Percentiles rank a stretch among this genome's conserved stretches.
phyloP scores from a whole-genome alignment of 2,888 invertebrate species.

The Phalera bucephala region DNA sequence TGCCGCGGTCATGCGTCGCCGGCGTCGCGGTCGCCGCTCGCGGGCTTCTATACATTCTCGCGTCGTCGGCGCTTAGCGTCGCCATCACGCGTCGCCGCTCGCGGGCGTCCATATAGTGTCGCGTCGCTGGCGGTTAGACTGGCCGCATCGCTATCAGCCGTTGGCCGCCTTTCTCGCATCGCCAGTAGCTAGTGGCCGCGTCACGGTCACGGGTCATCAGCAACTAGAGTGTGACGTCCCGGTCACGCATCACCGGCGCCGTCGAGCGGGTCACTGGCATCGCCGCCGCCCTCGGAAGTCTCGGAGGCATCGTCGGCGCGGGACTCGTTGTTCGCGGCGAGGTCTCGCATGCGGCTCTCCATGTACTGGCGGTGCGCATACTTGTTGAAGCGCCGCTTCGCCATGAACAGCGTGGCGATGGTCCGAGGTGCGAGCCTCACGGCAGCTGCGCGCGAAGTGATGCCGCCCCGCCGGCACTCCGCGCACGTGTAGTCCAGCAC shows the following conservation, averaged over 20 bases:
- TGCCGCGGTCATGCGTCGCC: slow-evolving; percentile 4
- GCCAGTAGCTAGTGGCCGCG: slow-evolving; percentile 13
- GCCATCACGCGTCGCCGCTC: neutral
- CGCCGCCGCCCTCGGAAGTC: slow-evolving; percentile 13
- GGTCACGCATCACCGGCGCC: slow-evolving; percentile 14
- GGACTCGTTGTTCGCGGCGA: slow-evolving; percentile 9
- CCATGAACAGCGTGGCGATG: slow-evolving; percentile 80
- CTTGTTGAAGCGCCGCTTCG: slow-evolving; percentile 80
- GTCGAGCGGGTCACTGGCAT: slow-evolving; percentile 15
- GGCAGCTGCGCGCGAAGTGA: slow-evolving; percentile 77
- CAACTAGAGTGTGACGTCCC: slow-evolving; percentile 20
- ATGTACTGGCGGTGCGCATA: slow-evolving; percentile 79
- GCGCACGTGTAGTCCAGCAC: slow-evolving; percentile 80
- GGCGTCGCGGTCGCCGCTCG: neutral
- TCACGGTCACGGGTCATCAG: too few species aligned
- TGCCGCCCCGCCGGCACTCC: slow-evolving; percentile 76
- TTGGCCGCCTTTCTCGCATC: too few species aligned
- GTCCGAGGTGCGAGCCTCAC: slow-evolving; percentile 75
- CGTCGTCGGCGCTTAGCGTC: too few species aligned
- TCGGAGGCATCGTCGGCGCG: slow-evolving; percentile 19
- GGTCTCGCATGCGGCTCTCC: slow-evolving; percentile 33
- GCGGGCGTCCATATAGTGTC: slow-evolving; percentile 13
- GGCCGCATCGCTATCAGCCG: too few species aligned
- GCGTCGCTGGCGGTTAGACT: too few species aligned
- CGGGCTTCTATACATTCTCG: too few species aligned